A percentile compares a stretch with the other conserved stretches of the same genome.
Conservation (phyloP, 2,888 invertebrate genomes). For the Micropterix aruncella region DNA sequence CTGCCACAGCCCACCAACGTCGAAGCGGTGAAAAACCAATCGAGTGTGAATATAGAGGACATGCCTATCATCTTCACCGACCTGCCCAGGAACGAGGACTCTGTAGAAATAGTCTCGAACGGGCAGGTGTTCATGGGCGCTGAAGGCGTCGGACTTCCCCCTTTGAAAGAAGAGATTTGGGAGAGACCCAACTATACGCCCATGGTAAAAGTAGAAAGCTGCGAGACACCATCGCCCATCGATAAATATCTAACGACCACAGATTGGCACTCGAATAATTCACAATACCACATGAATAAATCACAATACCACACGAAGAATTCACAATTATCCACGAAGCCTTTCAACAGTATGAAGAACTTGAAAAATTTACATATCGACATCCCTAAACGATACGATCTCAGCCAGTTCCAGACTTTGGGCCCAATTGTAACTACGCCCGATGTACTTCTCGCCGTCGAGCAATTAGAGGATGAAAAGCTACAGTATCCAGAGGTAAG, state of each 20-base stretch:
- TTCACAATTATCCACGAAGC: neutral
- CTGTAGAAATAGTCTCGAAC: neutral
- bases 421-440: slow-evolving; percentile 25
- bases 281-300: too few relatives aligned
- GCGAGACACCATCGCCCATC: too few relatives aligned
- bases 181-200: too few relatives aligned
- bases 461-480: slow-evolving; percentile 32
- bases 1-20: too few relatives aligned
- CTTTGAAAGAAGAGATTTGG: neutral
- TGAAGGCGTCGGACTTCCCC: neutral
- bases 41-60: neutral
- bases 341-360: neutral
- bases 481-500: too few relatives aligned
- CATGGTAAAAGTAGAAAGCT: too few relatives aligned
- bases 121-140: neutral
- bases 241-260: too few relatives aligned
- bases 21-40: too few relatives aligned
- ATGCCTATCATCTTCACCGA: neutral
- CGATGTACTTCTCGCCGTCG: slow-evolving; percentile 30
- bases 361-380: neutral
- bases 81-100: neutral
- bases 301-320: too few relatives aligned
- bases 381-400: neutral
- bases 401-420: neutral
- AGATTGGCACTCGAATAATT: too few relatives aligned